Base-by-base conservation (phyloP, 2,888 invertebrate genomes). In the Parapristionchus giblindavisi region DNA sequence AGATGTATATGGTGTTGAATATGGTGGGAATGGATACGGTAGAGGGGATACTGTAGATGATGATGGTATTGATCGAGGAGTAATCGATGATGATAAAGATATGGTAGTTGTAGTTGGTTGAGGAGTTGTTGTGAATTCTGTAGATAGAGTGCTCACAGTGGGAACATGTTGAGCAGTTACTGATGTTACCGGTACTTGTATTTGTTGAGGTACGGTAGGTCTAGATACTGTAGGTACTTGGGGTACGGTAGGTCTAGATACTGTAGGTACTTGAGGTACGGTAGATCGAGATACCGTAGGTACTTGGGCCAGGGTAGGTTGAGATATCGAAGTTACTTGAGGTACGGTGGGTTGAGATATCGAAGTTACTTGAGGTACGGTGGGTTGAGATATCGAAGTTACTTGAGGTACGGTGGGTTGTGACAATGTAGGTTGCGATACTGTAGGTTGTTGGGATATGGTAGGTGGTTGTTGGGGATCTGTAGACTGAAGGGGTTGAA, bases 381-480 rank as follows among this genome's bases (percentile, higher is more conserved):
- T 1, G 11, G 60, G n/a, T 2, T 56, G 56, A 56, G 56, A 11
- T n/a, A n/a, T n/a, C n/a, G n/a, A n/a, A n/a, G n/a, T n/a, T n/a
- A n/a, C n/a, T n/a, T n/a, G n/a, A n/a, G n/a, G n/a, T n/a, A n/a
- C n/a, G n/a, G n/a, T n/a, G n/a, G n/a, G n/a, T n/a, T n/a, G n/a
- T n/a, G n/a, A n/a, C n/a, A n/a, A n/a, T n/a, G n/a, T n/a, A n/a
- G n/a, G n/a, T n/a, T 56, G 56, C 11, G 56, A 36, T 21, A 36
- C 36, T 36, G 60, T 1, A 6, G 60, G n/a, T 2, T 56, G 56
- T 32, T 40, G 60, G 40, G 40, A 14, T 61, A 40, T 14, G 61
- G 40, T 38, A 61, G 38, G 56, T 27, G 34, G 70, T 21, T 70
- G 70, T 70, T 11, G 36, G 24, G 40, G 70, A 40, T 51, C 11